Evolutionary conservation across 2,888 invertebrate genomes (phyloP), one percentile per base, ranked within the genome.

Genomic region (Candidula unifasciata): DNA sequence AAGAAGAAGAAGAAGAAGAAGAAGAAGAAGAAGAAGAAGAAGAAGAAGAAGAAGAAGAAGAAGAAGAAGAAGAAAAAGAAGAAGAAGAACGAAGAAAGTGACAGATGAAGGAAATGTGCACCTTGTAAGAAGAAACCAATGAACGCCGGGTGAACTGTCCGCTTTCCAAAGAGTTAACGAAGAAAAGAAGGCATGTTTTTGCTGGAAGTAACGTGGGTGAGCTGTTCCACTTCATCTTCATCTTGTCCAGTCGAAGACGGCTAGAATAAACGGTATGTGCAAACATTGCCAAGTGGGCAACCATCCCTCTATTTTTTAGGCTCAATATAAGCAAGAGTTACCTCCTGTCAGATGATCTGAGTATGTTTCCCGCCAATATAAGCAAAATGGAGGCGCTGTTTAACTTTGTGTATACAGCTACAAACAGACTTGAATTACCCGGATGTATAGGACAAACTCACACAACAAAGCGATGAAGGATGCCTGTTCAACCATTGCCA

Each of bases 241-340:
- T 54, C 80, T 33, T 71, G 33, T 71, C 24, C 57, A 71, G 27
- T 30, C 13, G 80, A 68, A 44, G 80, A 81, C 80, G 54, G 33
- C 35, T 35, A 24, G 71, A 33, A 81, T 81, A 81, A 71, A 81
- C 80, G 57, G 57, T 54, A 81, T 81, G 71, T 52, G 80, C 80
- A 81, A 81, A 81, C 80, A 81, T 27, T 81, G 80, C 80, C 80
- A 81, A 81, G 57, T 71, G 37, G 78, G 78, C n/a, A 64, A 3
- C 74, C 54, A 57, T 33, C 27, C 21, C 76, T 54, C 35, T 33
- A 24, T 60, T 78, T 78, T 37, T 37, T 64, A 44, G 6, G 37
- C 21, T n/a, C 78, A 64, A 60, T 78, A 78, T 78, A 60, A 78
- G 78, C 78, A 64, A 60, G 64, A 35, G 60, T 78, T 78, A 78